Evolutionary conservation across 2,888 invertebrate genomes (phyloP), one percentile per base, ranked within the genome.

Genomic region (Hartigia nigra): DNA sequence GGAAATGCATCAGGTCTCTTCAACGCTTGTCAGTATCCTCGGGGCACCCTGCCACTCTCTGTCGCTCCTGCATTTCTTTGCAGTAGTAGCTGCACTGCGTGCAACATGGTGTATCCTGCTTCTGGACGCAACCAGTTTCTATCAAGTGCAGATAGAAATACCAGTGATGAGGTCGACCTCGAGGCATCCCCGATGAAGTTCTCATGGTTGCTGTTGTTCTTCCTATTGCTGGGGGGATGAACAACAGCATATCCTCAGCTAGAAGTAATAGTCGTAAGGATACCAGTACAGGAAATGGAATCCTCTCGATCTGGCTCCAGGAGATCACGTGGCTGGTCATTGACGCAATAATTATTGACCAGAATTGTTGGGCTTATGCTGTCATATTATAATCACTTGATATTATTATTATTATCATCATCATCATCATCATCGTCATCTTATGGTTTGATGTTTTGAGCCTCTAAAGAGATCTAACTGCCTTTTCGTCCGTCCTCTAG

Each of bases 21-120:
- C 72, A 34, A 14, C 32, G 72, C 12, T 72, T 72, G 72, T 72
- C 72, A 72, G 31, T 72, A 72, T 14, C 72, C 72, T 72, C 72
- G 72, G 34, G 72, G 72, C 31, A 31, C 32, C 72, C 31, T 34
- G 72, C 32, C 72, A 31, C 72, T 72, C 0, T 34, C 72, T 72
- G 55, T 23, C 23, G 55, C 23, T 23, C 55, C 55, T 55, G 55
- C 9, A 55, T 55, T 23, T 55, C 23, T 55, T 55, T 55, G 23
- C 55, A 23, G 9, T 23, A 23, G 55, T 9, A 9, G 14, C 23
- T 55, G 55, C 9, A 23, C 55, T 23, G 55, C 55, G 55, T 55
- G 55, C 55, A 55, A 23, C 55, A 23, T 55, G 1, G 14, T 23
- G 55, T 55, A 55, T 55, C 2, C 55, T 23, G 55, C 23, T 9